Evolutionary conservation across 2,888 invertebrate genomes (phyloP), one percentile per base, ranked within the genome.

Genomic region (Thyatira batis): DNA sequence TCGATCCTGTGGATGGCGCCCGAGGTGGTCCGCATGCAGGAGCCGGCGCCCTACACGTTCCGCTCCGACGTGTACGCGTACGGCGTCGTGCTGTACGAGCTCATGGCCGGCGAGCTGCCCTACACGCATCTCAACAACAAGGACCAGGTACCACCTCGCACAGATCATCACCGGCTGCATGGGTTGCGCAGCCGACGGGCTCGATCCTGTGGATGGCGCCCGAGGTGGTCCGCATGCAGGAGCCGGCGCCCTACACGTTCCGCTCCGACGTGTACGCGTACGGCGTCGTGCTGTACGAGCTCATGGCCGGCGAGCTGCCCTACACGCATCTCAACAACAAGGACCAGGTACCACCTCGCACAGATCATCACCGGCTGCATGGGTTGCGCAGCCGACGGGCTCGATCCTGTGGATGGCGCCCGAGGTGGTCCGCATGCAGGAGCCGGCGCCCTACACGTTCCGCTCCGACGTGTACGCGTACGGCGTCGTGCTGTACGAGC

Each of bases 1-100:
- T n/a, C 99, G 20, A 98, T 99, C 78, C 92, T 99, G 52, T 99
- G 99, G 99, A 99, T 99, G 99, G 99, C 99, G 17, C 99, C 99
- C 0, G 99, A 99, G 92, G 99, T 99, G 44, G 98, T 99, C 75
- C 94, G 99, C 60, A 99, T 99, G 98, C 96, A 97, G 78, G 98
- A 98, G 80, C 96, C 96, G 63, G 97, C 97, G 88, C 99, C 99
- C 0, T 99, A 99, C 92, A 98, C 98, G 72, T 98, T 97, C 91
- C 97, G 98, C 82, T 98, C 98, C n/a, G 99, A 99, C 89, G 99
- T 99, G 51, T 99, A 99, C 91, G 98, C 99, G 28, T 99, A 98
- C 90, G 99, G 99, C 49, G 96, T 99, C 69, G 99, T 99, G 61
- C 93, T 99, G 76, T 99, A 97, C 89, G 99, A 99, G 89, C 94